Base-by-base conservation (phyloP, 2,888 invertebrate genomes). In the Ethmia dodecea region DNA sequence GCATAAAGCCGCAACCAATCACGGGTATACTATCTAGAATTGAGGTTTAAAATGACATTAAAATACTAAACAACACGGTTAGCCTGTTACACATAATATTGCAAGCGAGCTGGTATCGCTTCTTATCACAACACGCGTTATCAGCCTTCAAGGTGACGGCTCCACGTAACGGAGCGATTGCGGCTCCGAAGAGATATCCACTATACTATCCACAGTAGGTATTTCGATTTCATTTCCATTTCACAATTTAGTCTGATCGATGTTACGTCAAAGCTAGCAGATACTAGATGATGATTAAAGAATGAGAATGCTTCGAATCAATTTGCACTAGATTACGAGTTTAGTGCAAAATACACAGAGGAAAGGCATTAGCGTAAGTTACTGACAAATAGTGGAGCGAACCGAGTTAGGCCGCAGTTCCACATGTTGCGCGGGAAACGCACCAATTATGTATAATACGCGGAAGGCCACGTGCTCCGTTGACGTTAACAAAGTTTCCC, bases 401-500 rank as follows among this genome's bases (percentile, higher is more conserved):
- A 5, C 4, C 6, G 18, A 29, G 11, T 18, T 16, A 9, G 13
- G 32, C 32, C 15, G 28, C 33, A 33, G 28, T 27, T 13, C 60
- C 61, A 63, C 64, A 56, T 63, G 38, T 45, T 50, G 55, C 56
- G 64, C 66, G 65, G 55, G 62, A 65, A 70, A 63, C 60, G 49
- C 60, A 58, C 53, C 74, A 74, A 78, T 80, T 78, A 75, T 71
- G 65, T 74, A 70, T 68, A 65, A 69, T 72, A 76, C 69, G 64
- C 63, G 66, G 71, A 66, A 77, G 79, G 75, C 84, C 86, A 86
- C 86, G 86, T 86, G 86, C 77, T 84, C 83, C 60, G 69, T 72
- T 84, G 83, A 84, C 81, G 83, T 77, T 84, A 81, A 81, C 84
- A 84, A 84, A 86, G 84, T 86, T 86, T 84, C 68, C 68, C 75